Base-by-base conservation (phyloP, 2,797 vertebrate species). In the Diplodus sargus region DNA sequence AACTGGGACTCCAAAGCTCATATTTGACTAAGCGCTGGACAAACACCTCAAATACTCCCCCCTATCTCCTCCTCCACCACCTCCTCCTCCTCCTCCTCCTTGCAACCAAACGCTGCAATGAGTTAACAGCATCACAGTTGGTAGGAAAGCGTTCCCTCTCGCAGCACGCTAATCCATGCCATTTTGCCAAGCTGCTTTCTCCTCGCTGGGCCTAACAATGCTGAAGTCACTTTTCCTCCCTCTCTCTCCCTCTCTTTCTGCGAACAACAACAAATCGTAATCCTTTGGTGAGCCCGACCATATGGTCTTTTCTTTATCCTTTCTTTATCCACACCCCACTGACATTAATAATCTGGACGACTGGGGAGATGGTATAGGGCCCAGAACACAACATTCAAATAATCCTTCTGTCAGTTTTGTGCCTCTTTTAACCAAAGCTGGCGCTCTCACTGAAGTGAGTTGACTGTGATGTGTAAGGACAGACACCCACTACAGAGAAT, bases 231-330 rank as follows among this genome's bases (percentile, higher is more conserved):
- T 88, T 82, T 83, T 74, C 68, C 84, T 85, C 77, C 56, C 76
- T 63, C 74, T 43, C 60, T 59, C 65, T 34, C 39, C 45, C 47
- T 45, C 49, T 71, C 74, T 81, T 85, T 84, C 67, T 77, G 68
- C 58, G 42, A 91, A 88, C 81, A 91, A 92, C 90, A 92, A 92
- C 89, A 91, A 89, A 90, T 85, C 85, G 72, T 93, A 94, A 94
- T 94, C 91, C 90, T 82, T 79, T 77, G 85, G 79, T 89, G 90
- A 91, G 86, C 79, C 75, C 49, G 43, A 85, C 80, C 93, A 88
- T 91, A 92, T 90, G 90, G 84, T 88, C 73, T 91, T 90, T 90
- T 92, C 89, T 92, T 92, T 79, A 92, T 92, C 88, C 91, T 84
- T 90, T 84, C 85, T 88, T 88, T 90, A 89, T 87, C 88, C 90